A percentile compares a stretch with the other conserved stretches of the same genome.
These are phyloP conservation scores for Mormyrus hasselquistii DNA, from an alignment of 2,797 vertebrate species.

Conservation along the genomic window DNA sequence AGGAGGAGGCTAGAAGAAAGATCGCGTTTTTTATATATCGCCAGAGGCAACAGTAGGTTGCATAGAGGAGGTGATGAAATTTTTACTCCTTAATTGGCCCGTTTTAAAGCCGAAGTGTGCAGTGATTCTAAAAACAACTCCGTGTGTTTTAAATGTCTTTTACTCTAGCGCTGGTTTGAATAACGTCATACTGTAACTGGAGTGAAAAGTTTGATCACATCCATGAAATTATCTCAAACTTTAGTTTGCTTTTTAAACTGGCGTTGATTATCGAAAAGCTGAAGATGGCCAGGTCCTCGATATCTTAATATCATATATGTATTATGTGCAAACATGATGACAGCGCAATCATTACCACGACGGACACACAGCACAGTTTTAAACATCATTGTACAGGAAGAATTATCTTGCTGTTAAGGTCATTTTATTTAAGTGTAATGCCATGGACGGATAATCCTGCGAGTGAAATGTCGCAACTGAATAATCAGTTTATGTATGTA, in stretches of 20 bases:
- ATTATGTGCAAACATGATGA: background rate
- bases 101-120: conserved; percentile 9
- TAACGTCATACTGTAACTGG: background rate
- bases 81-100: conserved; percentile 13
- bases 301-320: background rate
- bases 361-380: background rate
- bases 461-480: background rate
- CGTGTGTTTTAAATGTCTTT: background rate
- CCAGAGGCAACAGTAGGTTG: conserved; percentile 2
- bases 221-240: background rate
- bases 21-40: conserved; percentile 5
- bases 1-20: background rate
- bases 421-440: background rate
- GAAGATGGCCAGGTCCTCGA: background rate
- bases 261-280: background rate
- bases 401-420: background rate
- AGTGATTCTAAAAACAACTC: background rate
- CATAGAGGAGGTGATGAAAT: conserved; percentile 1
- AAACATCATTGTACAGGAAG: background rate
- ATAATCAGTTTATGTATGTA: background rate
- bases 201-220: background rate
- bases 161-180: background rate
- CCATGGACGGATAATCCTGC: background rate
- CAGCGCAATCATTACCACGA: background rate
- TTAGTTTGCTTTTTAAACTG: background rate